These are phyloP conservation scores for Brenthis ino DNA, from an alignment of 2,888 invertebrate genomes.

Conservation along the genomic window DNA sequence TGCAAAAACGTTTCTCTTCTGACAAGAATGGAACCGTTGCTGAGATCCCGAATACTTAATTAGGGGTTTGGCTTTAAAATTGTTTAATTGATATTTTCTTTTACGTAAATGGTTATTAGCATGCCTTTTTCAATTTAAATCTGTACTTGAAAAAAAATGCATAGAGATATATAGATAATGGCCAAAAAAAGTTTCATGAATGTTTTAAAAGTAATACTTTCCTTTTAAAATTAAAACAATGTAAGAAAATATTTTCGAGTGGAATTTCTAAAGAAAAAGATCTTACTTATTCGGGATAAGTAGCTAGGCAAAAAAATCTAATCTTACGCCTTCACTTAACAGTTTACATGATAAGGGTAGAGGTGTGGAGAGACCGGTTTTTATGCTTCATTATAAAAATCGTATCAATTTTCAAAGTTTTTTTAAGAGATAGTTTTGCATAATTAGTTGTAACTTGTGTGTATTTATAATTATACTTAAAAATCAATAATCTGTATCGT, in stretches of 20 bases:
- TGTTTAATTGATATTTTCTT: not conserved
- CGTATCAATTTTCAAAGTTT: too few species aligned
- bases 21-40: conserved; percentile 19
- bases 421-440: too few species aligned
- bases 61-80: not conserved
- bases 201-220: too few species aligned
- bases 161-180: too few species aligned
- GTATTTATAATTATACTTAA: too few species aligned
- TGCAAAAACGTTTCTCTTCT: conserved; percentile 23
- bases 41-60: conserved; percentile 15
- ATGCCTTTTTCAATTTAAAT: too few species aligned
- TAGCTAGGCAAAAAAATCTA: conserved; percentile 33
- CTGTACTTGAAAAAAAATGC: too few species aligned
- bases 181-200: too few species aligned
- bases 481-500: too few species aligned
- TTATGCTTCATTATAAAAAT: conserved; percentile 9
- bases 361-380: conserved; percentile 33
- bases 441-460: too few species aligned
- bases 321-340: conserved; percentile 36
- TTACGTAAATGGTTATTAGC: not conserved
- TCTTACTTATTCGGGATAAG: conserved; percentile 15
- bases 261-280: conserved; percentile 8
- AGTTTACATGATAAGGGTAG: conserved; percentile 39
- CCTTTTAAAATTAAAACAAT: too few species aligned
- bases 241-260: too few species aligned